Conservation (phyloP, 2,113 vertebrate species). For the Neolamprologus sp. region DNA sequence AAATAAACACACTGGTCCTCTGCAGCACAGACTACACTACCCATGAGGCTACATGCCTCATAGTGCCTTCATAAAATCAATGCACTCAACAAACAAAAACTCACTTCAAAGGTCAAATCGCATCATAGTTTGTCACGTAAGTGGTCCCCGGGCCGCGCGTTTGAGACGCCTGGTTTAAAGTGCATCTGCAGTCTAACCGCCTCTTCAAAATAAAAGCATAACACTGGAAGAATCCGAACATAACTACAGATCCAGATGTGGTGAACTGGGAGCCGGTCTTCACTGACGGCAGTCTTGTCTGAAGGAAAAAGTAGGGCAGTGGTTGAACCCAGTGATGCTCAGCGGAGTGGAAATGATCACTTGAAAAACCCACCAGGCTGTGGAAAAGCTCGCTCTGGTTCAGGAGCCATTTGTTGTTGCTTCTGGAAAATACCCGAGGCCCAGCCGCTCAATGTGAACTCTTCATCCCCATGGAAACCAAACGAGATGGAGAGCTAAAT, state of each 20-base stretch:
- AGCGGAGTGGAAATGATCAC: conserved; percentile 47
- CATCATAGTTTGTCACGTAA: rapidly evolving
- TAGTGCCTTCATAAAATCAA: neutral
- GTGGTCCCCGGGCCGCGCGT: rapidly evolving
- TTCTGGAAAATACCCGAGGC: conserved; percentile 39
- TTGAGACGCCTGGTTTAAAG: neutral
- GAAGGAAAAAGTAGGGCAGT: conserved; percentile 36
- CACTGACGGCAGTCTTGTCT: neutral
- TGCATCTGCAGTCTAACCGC: rapidly evolving
- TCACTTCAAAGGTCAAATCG: rapidly evolving
- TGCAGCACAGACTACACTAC: neutral
- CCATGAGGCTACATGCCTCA: neutral
- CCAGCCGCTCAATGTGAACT: neutral
- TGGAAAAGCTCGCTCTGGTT: conserved; percentile 27
- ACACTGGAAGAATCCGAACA: neutral
- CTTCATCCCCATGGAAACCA: conserved; percentile 63
- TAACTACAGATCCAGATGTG: conserved; percentile 8
- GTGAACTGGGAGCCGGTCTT: neutral
- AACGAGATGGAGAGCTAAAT: conserved; percentile 35
- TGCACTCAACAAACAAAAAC: neutral
- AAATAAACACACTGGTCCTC: neutral
- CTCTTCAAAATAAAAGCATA: neutral
- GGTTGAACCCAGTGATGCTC: conserved; percentile 42
- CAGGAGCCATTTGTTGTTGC: neutral
- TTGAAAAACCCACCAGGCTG: conserved; percentile 49